Conservation (phyloP, 1,140 invertebrate species). For the Megalopta genalis region DNA sequence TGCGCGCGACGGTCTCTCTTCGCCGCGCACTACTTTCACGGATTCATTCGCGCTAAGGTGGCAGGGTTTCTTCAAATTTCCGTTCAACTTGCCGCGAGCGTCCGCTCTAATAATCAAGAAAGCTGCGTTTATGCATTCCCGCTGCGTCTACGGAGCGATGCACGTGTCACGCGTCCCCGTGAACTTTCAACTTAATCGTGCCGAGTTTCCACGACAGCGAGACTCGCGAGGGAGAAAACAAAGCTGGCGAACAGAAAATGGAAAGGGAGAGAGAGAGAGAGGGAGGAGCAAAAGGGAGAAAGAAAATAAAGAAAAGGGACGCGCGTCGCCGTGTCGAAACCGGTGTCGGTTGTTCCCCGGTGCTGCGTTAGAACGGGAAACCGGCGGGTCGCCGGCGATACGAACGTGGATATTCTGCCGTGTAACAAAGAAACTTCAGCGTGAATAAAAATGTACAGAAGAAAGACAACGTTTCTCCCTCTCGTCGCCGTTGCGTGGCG, state of each 20-base stretch:
- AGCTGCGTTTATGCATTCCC: not conserved
- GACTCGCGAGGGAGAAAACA: too few species aligned
- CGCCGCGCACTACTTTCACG: not conserved
- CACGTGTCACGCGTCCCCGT: not conserved
- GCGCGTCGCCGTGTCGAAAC: not conserved
- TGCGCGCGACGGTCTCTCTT: too few species aligned
- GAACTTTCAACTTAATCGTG: conserved; percentile 6
- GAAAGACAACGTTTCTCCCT: not conserved
- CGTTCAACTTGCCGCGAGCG: not conserved
- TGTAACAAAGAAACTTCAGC: conserved; percentile 6
- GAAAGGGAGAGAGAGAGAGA: too few species aligned
- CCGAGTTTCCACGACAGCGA: not conserved
- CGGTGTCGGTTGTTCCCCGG: not conserved
- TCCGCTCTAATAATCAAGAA: conserved; percentile 22
- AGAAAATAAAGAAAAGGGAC: not conserved
- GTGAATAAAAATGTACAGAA: not conserved
- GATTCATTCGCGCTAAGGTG: not conserved
- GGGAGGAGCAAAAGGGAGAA: too few species aligned
- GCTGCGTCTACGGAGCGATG: not conserved
- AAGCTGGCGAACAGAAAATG: too few species aligned
- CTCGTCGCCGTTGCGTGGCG: not conserved
- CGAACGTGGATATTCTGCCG: not conserved
- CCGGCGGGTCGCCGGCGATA: not conserved
- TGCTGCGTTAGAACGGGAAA: not conserved
- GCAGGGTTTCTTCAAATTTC: not conserved